phyloP scores from a whole-genome alignment of 2,888 invertebrate genomes.

The Gastracanthus pulcherrimus region DNA sequence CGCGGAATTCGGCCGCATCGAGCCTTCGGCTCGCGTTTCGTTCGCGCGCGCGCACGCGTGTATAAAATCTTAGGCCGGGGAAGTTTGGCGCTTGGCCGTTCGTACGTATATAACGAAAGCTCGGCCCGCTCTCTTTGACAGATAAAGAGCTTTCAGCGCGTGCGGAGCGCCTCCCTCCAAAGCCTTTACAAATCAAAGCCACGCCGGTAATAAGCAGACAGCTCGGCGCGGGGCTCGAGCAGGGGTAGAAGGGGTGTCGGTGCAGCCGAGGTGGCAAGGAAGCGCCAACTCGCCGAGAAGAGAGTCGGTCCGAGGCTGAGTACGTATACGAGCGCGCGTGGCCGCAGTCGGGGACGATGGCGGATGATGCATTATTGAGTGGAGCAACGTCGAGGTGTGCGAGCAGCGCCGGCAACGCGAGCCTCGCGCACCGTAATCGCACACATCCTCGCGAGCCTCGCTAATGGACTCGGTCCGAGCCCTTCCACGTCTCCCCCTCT shows the following conservation, averaged over 20 bases:
- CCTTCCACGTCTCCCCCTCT: slow-evolving; percentile 53
- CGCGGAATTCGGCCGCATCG: not conserved
- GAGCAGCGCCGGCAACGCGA: not conserved
- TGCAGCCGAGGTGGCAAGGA: slow-evolving; percentile 53
- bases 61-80: no score
- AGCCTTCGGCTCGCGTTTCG: slow-evolving; percentile 37
- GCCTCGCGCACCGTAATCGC: slow-evolving; percentile 70
- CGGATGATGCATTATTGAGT: slow-evolving; percentile 77
- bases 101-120: slow-evolving; percentile 69
- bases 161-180: slow-evolving; percentile 56
- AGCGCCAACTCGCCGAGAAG: slow-evolving; percentile 45
- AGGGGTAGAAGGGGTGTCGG: slow-evolving; percentile 40
- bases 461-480: slow-evolving; percentile 74
- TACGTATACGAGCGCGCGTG: slow-evolving; percentile 41
- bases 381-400: slow-evolving; percentile 63
- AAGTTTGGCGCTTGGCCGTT: no score
- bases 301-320: no score
- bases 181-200: slow-evolving; percentile 76
- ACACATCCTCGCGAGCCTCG: slow-evolving; percentile 72
- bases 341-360: slow-evolving; percentile 65
- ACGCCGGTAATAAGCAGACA: slow-evolving; percentile 73
- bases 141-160: slow-evolving; percentile 69
- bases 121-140: slow-evolving; percentile 68
- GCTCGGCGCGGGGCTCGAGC: not conserved
- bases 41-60: slow-evolving; percentile 63